Evolutionary conservation across 2,888 invertebrate species (phyloP).

Genomic region (Atherix ibis): DNA sequence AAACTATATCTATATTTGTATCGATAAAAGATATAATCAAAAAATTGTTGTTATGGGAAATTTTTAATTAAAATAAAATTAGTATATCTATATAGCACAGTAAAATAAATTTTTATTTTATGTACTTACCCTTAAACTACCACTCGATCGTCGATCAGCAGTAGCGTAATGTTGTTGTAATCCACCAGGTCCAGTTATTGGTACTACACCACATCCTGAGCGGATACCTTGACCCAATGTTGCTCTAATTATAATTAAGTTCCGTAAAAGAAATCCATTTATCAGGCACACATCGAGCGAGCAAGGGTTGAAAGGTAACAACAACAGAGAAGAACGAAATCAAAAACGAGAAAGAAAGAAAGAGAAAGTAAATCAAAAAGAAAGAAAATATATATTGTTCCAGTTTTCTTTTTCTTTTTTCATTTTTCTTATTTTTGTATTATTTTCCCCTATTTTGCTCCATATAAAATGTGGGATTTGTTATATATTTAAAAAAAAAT

Average conservation of each 20-base stretch:
- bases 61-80: too few relatives aligned
- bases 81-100: too few relatives aligned
- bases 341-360: conserved; percentile 10
- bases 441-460: not conserved
- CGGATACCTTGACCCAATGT: conserved; percentile 35
- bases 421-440: not conserved
- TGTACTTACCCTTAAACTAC: conserved; percentile 30
- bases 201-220: conserved; percentile 33
- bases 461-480: not conserved
- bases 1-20: too few relatives aligned
- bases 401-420: not conserved
- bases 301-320: conserved; percentile 10
- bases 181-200: conserved; percentile 31
- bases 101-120: too few relatives aligned
- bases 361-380: not conserved
- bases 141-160: conserved; percentile 31
- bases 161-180: conserved; percentile 30
- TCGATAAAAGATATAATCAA: too few relatives aligned
- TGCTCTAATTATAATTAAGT: conserved; percentile 22
- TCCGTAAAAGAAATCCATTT: conserved; percentile 3
- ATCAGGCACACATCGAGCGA: conserved; percentile 7
- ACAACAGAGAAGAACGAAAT: conserved; percentile 11
- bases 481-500: conserved; percentile 1
- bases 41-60: too few relatives aligned
- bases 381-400: too few relatives aligned